A percentile compares a stretch with the other conserved stretches of the same genome.
Conservation (phyloP, 2,888 invertebrate genomes). For the Rotaria sp. region DNA sequence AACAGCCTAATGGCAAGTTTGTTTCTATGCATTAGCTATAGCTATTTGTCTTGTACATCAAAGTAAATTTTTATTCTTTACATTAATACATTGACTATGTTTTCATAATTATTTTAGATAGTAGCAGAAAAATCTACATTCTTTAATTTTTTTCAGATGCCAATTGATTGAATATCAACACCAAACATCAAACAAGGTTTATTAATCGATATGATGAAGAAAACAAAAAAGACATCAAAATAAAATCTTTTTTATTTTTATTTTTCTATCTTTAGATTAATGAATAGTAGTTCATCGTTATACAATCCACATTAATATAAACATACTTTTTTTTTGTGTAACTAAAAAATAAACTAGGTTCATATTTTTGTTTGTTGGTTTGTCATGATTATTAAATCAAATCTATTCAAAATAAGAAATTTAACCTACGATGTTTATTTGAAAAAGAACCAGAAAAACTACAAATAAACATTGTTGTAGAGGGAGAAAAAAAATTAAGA, state of each 20-base stretch:
- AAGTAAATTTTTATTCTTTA: neutral
- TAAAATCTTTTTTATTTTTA: neutral
- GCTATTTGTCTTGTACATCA: neutral
- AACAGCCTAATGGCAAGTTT: neutral
- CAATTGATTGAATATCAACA: conserved; percentile 2
- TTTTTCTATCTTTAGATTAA: neutral
- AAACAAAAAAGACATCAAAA: neutral
- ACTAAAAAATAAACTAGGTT: neutral
- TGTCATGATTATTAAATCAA: neutral
- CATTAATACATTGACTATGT: too few species aligned
- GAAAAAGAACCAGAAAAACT: neutral
- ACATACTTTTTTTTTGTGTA: neutral
- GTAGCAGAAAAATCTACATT: neutral
- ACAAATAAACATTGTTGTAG: neutral
- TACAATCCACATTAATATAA: neutral
- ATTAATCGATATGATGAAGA: neutral
- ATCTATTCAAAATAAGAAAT: neutral
- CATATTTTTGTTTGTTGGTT: neutral
- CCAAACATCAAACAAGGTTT: neutral
- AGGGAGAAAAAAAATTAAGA: neutral
- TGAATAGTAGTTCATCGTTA: neutral
- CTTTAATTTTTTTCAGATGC: neutral
- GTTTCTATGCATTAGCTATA: neutral
- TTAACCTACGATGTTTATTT: neutral
- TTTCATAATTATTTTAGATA: neutral